phyloP scores from a whole-genome alignment of 2,888 invertebrate genomes.

The Flabesymbios commensalis region DNA sequence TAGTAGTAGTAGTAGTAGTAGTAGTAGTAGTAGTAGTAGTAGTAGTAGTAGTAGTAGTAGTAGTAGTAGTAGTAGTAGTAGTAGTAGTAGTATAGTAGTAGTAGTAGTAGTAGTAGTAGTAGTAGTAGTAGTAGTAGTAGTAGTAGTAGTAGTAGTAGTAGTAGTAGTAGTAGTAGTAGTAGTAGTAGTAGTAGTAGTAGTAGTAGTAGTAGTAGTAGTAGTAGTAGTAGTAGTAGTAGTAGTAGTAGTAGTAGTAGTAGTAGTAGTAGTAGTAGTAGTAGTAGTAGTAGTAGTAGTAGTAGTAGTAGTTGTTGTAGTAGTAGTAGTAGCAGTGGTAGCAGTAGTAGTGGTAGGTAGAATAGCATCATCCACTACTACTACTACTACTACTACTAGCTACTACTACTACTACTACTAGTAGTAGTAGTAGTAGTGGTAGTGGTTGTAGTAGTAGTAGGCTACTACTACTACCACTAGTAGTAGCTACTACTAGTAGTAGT shows the following conservation, averaged over 20 bases:
- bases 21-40: not conserved
- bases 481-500: no score
- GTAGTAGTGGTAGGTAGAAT: not conserved
- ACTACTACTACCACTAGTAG: no score
- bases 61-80: conserved; percentile 1
- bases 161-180: conserved; percentile 1
- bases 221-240: conserved; percentile 8
- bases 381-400: not conserved
- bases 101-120: conserved; percentile 11
- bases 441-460: no score
- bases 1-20: not conserved
- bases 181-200: conserved; percentile 7
- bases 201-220: conserved; percentile 7
- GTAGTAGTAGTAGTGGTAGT: no score
- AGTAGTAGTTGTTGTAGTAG: not conserved
- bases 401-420: no score
- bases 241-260: conserved; percentile 8
- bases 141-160: conserved; percentile 5
- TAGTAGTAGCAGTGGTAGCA: not conserved
- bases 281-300: not conserved
- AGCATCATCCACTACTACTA: not conserved
- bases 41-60: not conserved
- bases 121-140: conserved; percentile 8
- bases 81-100: no score
- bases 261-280: conserved; percentile 9